Evolutionary conservation across 1,140 invertebrate genomes (phyloP).

Genomic region (Hypothenemus hampei): DNA sequence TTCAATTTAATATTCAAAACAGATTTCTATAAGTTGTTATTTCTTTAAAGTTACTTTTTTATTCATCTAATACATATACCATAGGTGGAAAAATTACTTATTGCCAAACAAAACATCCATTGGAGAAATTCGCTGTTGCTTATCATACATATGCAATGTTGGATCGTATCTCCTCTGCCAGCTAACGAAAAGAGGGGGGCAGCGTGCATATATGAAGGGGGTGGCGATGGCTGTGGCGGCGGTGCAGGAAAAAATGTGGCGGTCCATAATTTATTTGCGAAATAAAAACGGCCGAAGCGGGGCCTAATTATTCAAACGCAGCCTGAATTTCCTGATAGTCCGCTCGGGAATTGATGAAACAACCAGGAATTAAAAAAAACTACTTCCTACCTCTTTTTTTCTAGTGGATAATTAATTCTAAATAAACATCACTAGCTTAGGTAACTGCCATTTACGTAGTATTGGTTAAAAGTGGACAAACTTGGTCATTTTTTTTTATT

Average conservation of each 20-base stretch:
- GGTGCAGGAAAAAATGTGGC: neutral
- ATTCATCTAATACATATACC: constrained; percentile 13
- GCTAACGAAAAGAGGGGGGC: too few relatives aligned
- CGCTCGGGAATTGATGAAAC: constrained; percentile 22
- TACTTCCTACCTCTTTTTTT: constrained; percentile 9
- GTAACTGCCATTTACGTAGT: too few relatives aligned
- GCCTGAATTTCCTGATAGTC: constrained; percentile 27
- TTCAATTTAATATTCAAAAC: too few relatives aligned
- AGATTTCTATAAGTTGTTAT: too few relatives aligned
- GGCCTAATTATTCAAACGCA: constrained; percentile 29
- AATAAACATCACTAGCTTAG: constrained; percentile 15
- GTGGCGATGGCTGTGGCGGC: neutral
- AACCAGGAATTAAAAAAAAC: constrained; percentile 15
- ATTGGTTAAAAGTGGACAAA: too few relatives aligned
- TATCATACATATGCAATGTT: constrained; percentile 40
- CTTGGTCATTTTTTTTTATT: too few relatives aligned
- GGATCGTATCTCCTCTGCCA: constrained; percentile 22
- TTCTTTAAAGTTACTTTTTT: too few relatives aligned
- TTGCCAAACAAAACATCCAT: constrained; percentile 16
- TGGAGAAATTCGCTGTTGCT: constrained; percentile 28
- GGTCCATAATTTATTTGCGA: constrained; percentile 29
- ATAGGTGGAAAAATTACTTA: constrained; percentile 10
- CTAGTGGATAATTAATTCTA: constrained; percentile 25
- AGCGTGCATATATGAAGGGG: constrained; percentile 8
- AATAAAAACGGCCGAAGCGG: constrained; percentile 27